Evolutionary conservation across 2,113 vertebrate species (phyloP), one percentile per base, ranked within the genome.

Genomic region (Pterophyllum scalare): DNA sequence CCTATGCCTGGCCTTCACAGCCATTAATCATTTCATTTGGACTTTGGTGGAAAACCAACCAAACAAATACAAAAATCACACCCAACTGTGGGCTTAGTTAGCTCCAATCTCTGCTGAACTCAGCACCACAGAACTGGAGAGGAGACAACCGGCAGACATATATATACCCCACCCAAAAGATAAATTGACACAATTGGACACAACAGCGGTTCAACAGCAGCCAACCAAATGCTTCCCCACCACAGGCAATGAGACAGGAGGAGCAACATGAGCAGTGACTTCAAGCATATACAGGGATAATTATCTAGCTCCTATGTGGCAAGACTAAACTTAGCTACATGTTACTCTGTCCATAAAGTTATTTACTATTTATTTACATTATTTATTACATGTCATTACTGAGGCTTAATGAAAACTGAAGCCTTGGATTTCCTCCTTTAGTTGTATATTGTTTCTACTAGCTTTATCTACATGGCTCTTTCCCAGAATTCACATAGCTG

Each of bases 21-120:
- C 78, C 86, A 90, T 93, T 82, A 79, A 89, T 95, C 91, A 89
- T 85, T 85, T 89, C 54, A 92, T 93, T 90, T 90, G 72, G 86
- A 82, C 84, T 89, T 72, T 35, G 56, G 67, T 78, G 86, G 83
- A 90, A 92, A 91, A 91, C 72, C 80, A 79, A 78, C 65, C 76
- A 90, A 83, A 91, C 80, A 82, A 54, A 75, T 57, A 76, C n/a
- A 61, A 52, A 64, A 65, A 76, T 89, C 83, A 91, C 90, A 90
- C 89, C 85, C 91, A 90, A 67, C 60, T 79, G 77, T 75, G 81
- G 79, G 81, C 85, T 79, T 14, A 33, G 87, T 59, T 54, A 54
- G 82, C 81, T 76, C 4, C 13, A 58, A 84, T 87, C 83, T 80
- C 56, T 61, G 84, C 93, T 91, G 91, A 91, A 89, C 84, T 90